Percentiles rank a stretch among this genome's conserved stretches.
Evolutionary conservation across 2,888 invertebrate genomes (phyloP).

Genomic region (Notodonta ziczac): DNA sequence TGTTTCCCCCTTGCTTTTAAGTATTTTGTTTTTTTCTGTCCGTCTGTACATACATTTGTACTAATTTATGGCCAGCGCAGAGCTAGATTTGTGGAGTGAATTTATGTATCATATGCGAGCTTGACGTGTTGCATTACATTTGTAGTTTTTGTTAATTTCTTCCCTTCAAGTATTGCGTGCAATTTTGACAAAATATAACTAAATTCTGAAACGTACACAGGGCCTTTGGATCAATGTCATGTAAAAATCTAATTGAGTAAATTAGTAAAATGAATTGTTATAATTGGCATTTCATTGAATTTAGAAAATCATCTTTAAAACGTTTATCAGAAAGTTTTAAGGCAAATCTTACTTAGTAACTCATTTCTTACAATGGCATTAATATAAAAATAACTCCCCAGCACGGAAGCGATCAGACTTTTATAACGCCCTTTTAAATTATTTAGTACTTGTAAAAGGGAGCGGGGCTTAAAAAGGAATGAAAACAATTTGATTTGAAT

Average conservation of each 20-base stretch:
- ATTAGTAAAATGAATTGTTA: no score
- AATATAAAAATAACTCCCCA: constrained; percentile 1
- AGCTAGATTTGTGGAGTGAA: constrained; percentile 40
- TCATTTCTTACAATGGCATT: background rate
- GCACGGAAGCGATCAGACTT: background rate
- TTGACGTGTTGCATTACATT: background rate
- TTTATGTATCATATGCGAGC: constrained; percentile 6
- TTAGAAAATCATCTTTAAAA: no score
- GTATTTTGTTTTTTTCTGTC: constrained; percentile 77
- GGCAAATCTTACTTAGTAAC: background rate
- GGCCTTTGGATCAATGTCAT: no score
- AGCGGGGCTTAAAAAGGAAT: background rate
- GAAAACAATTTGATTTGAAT: constrained; percentile 1
- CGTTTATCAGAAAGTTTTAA: background rate
- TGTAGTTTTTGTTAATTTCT: background rate
- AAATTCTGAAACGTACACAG: no score
- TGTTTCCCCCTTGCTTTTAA: constrained; percentile 70
- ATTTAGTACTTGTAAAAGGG: background rate
- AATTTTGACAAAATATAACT: background rate
- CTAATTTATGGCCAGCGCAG: constrained; percentile 39
- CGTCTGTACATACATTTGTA: constrained; percentile 44
- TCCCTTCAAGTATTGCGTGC: background rate
- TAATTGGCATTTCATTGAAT: no score
- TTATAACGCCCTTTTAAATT: constrained; percentile 1
- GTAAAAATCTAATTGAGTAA: no score